Conservation (phyloP, 2,888 invertebrate species). For the Pterostichus madidus region DNA sequence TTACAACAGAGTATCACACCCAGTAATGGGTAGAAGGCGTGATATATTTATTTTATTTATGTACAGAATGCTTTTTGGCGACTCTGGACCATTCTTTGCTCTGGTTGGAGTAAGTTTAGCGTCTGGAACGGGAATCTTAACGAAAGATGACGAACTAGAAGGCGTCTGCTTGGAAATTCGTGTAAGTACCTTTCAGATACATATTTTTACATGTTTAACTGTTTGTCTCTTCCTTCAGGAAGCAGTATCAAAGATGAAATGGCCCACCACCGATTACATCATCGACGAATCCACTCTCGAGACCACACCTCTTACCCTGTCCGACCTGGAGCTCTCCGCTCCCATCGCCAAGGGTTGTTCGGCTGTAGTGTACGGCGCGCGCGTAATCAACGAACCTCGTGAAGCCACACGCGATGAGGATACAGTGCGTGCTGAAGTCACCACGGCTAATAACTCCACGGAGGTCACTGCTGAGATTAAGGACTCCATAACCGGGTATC, state of each 20-base stretch:
- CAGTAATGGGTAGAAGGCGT: no score
- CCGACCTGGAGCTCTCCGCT: constrained; percentile 84
- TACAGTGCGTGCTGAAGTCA: constrained; percentile 24
- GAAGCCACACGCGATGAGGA: constrained; percentile 61
- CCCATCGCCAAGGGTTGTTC: constrained; percentile 90
- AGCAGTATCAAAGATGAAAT: constrained; percentile 80
- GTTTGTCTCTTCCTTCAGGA: constrained; percentile 75
- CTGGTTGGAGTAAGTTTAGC: constrained; percentile 87
- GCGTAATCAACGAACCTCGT: constrained; percentile 75
- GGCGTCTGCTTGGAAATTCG: constrained; percentile 89
- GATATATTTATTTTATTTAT: no score
- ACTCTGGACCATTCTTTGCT: constrained; percentile 87
- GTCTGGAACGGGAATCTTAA: constrained; percentile 85
- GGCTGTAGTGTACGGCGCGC: constrained; percentile 88
- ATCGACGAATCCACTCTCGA: constrained; percentile 75
- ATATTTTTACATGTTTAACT: no score
- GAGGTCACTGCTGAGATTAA: constrained; percentile 56
- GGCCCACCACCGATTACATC: constrained; percentile 78
- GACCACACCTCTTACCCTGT: constrained; percentile 78
- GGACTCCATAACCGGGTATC: constrained; percentile 76
- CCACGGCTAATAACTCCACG: neutral
- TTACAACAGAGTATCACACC: no score
- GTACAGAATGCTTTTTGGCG: constrained; percentile 81
- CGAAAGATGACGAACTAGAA: constrained; percentile 88
- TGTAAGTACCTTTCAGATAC: constrained; percentile 75